Evolutionary conservation across 2,113 vertebrate genomes (phyloP), one percentile per base, ranked within the genome.

Genomic region (Podarcis cretensis): DNA sequence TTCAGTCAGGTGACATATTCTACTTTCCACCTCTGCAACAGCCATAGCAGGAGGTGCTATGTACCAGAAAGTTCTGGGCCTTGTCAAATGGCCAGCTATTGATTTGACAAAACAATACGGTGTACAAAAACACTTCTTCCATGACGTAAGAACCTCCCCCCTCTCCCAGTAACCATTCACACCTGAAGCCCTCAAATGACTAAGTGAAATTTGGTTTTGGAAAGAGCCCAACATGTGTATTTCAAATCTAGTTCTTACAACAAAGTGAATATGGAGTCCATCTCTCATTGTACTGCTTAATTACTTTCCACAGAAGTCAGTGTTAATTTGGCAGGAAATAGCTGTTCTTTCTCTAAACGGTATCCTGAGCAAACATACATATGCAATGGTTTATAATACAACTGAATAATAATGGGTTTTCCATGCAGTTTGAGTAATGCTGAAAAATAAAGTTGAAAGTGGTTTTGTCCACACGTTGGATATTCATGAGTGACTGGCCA

Each of bases 401-500:
- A 78, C 3, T 48, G 40, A 87, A 35, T 75, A 65, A 81, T 35
- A 32, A 12, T 65, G 27, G 14, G 48, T 81, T 81, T 54, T 76
- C 27, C 23, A 54, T 48, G 14, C 14, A 32, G 54, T 30, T 54
- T 48, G 37, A 30, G 37, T 83, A 85, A 69, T 40, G 9, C 7
- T 89, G 32, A 25, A 25, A 84, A 14, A 40, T 82, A 30, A 75
- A 6, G 2, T 54, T 37, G 23, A 30, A 81, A 63, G 10, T 81
- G 9, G 4, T 0, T 0, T 12, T 32, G 89, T 86, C 74, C 40
- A 2, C 37, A 21, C 43, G 21, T 65, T 87, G 65, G 23, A 0
- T 68, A 1, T 83, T 48, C 91, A 35, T 80, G 37, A 90, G 87
- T 74, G 21, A 5, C 40, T 81, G 81, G 4, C 21, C 35, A 16